These are phyloP conservation scores for Crotalus tigris DNA, from an alignment of 2,113 vertebrate species.

Conservation along the genomic window DNA sequence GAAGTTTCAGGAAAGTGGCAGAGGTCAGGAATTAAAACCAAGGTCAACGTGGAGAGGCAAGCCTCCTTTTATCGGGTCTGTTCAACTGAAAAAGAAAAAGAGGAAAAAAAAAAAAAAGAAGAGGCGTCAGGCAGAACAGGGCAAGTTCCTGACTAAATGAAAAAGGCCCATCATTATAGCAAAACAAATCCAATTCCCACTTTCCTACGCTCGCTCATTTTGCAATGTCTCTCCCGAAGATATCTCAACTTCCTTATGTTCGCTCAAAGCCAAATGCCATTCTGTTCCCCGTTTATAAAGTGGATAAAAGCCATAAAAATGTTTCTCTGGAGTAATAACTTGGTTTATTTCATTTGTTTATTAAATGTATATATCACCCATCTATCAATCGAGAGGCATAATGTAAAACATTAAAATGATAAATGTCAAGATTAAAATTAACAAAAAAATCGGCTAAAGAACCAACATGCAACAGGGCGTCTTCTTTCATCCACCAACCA, in stretches of 20 bases:
- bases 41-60: background rate
- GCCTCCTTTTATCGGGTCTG: slow-evolving; percentile 27
- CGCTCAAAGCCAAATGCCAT: background rate
- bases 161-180: background rate
- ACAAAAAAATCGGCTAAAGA: background rate
- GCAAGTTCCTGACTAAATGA: background rate
- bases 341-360: background rate
- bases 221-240: background rate
- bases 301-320: background rate
- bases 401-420: background rate
- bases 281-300: background rate
- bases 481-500: background rate
- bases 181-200: background rate
- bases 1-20: slow-evolving; percentile 19
- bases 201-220: background rate
- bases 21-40: slow-evolving; percentile 27
- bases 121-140: background rate
- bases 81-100: slow-evolving; percentile 9
- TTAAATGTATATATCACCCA: background rate
- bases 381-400: background rate
- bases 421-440: background rate
- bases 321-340: background rate
- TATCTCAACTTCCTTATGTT: background rate
- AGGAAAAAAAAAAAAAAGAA: background rate
- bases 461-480: background rate